These are phyloP conservation scores for Regulus satrapa DNA, from an alignment of 2,113 vertebrate species.

Conservation along the genomic window DNA sequence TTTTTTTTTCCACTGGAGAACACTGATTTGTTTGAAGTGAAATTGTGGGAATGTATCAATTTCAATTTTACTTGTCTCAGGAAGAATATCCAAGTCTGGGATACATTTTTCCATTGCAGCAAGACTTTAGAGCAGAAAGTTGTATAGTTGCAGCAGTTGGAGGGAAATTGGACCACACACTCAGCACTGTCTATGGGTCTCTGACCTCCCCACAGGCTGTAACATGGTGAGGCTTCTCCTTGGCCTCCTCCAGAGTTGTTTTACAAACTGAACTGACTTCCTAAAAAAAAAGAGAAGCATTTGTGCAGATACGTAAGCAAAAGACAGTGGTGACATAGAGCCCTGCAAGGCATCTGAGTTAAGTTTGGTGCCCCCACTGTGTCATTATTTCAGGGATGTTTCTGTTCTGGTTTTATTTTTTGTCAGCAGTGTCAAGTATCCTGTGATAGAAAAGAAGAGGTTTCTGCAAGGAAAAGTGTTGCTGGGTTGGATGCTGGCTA, in stretches of 20 bases:
- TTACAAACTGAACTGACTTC: not conserved
- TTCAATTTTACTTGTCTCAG: not conserved
- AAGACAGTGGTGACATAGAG: not conserved
- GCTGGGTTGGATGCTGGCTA: not conserved
- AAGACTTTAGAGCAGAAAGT: not conserved
- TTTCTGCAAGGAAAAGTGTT: not conserved
- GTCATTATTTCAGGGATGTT: not conserved
- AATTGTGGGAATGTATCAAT: not conserved
- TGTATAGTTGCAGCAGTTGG: accelerated
- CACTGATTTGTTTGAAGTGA: not conserved
- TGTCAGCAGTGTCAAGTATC: not conserved
- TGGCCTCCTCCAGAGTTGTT: not conserved
- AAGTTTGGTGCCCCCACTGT: not conserved
- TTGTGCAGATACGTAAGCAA: accelerated
- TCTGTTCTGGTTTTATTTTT: not conserved
- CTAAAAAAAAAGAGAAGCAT: not conserved
- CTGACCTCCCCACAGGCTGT: not conserved
- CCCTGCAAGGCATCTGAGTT: not conserved
- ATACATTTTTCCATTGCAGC: not conserved
- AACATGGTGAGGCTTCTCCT: not conserved
- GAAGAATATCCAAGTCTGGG: not conserved
- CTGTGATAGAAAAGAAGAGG: not conserved
- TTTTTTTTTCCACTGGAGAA: not conserved
- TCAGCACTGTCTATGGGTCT: not conserved
- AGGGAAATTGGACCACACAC: not conserved